Evolutionary conservation across 2,888 invertebrate species (phyloP).

Genomic region (Cantharis nigra): DNA sequence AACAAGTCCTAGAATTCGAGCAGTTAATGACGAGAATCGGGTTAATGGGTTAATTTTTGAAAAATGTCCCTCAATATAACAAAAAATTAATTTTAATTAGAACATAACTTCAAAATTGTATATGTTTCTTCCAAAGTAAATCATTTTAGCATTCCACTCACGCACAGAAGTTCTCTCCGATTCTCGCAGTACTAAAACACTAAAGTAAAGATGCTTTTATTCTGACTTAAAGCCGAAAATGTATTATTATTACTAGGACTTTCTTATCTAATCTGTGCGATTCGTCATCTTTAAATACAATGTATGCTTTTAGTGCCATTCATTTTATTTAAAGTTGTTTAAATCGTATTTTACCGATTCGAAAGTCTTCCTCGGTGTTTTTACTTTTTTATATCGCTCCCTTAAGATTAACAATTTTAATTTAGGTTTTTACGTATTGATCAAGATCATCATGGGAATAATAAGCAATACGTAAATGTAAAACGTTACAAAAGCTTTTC

Average conservation of each 20-base stretch:
- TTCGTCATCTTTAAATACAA: constrained; percentile 33
- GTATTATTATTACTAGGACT: constrained; percentile 39
- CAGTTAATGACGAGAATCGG: not conserved
- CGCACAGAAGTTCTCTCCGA: constrained; percentile 7
- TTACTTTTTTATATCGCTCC: not conserved
- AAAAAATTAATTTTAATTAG: not conserved
- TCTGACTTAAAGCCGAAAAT: constrained; percentile 37
- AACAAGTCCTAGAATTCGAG: not conserved
- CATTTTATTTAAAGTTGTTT: not conserved
- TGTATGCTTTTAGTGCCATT: constrained; percentile 10
- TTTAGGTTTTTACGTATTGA: not conserved
- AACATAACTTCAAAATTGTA: not conserved
- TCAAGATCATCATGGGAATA: constrained; percentile 1
- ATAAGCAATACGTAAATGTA: constrained; percentile 13
- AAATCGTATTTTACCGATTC: not conserved
- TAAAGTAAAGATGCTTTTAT: constrained; percentile 12
- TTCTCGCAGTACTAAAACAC: constrained; percentile 17
- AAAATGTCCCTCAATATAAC: not conserved
- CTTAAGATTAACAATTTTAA: not conserved
- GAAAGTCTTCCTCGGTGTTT: not conserved
- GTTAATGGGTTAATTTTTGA: not conserved
- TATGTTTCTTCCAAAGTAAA: not conserved
- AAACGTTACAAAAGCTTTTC: constrained; percentile 12
- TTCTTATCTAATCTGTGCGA: constrained; percentile 34
- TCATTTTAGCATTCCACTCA: constrained; percentile 7